These are phyloP conservation scores for Nesospiza acunhae DNA, from an alignment of 2,113 vertebrate genomes.

Conservation along the genomic window DNA sequence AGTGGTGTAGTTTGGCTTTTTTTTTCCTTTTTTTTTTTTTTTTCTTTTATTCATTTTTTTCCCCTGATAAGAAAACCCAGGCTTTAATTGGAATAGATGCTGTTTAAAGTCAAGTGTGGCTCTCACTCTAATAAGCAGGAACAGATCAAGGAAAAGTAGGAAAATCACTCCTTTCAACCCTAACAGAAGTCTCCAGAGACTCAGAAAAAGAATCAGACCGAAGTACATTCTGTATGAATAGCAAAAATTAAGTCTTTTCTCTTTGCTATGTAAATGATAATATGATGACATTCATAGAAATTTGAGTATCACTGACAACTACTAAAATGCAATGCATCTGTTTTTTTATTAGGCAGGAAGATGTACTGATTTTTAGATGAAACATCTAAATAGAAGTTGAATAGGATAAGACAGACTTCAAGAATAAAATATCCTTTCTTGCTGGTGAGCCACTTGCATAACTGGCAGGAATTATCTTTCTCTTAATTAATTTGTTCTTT, in stretches of 20 bases:
- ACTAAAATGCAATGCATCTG: not conserved
- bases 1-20: not conserved
- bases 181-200: not conserved
- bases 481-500: not conserved
- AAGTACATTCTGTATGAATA: not conserved
- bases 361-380: not conserved
- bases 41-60: fast-evolving
- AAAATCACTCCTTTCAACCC: not conserved
- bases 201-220: not conserved
- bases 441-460: not conserved
- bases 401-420: not conserved
- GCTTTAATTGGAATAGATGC: not conserved
- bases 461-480: not conserved
- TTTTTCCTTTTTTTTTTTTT: not conserved
- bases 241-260: not conserved
- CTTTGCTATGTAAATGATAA: not conserved
- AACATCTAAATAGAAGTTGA: not conserved
- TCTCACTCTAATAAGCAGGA: not conserved
- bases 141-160: not conserved
- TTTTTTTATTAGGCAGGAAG: not conserved
- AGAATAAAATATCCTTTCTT: not conserved
- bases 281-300: not conserved
- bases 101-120: not conserved
- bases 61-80: not conserved
- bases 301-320: not conserved